A percentile compares a stretch with the other conserved stretches of the same genome.
These are phyloP conservation scores for Epizoanthus rinbou DNA, from an alignment of 92 coral and sea anemone species.

Conservation along the genomic window DNA sequence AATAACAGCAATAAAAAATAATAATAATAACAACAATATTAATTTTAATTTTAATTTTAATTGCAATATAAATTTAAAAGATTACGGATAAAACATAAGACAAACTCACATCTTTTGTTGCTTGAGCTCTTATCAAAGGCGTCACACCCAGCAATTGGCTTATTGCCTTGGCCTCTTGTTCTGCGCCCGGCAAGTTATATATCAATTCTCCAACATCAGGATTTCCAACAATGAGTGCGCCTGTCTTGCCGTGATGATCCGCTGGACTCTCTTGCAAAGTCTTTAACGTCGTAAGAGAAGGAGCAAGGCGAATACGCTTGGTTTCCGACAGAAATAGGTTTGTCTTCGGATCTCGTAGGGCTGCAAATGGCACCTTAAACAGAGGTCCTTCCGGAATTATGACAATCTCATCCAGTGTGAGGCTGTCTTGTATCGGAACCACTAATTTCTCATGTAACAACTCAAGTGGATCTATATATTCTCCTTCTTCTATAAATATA, in stretches of 20 bases:
- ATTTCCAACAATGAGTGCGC: slow-evolving; percentile 55
- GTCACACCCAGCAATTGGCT: no score
- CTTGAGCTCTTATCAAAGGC: no score
- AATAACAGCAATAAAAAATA: no score
- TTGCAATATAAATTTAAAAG: no score
- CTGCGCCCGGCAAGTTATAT: no score
- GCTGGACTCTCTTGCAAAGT: slow-evolving; percentile 39
- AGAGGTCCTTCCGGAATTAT: slow-evolving; percentile 44
- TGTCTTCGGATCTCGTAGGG: slow-evolving; percentile 43
- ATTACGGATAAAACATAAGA: no score
- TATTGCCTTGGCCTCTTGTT: no score
- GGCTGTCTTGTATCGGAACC: slow-evolving; percentile 8
- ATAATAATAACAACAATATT: no score
- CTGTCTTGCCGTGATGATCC: slow-evolving; percentile 42
- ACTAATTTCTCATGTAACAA: background rate
- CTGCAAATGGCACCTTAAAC: slow-evolving; percentile 50
- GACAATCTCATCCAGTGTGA: slow-evolving; percentile 33
- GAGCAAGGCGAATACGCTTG: slow-evolving; percentile 46
- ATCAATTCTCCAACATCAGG: slow-evolving; percentile 41
- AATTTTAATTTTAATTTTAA: no score
- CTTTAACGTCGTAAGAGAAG: slow-evolving; percentile 51
- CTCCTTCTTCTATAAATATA: no score
- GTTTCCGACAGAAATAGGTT: slow-evolving; percentile 34
- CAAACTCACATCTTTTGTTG: no score
- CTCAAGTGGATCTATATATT: slow-evolving; percentile 5